Percentiles rank a stretch among this genome's conserved stretches.
Conservation (phyloP, 2,888 invertebrate species). For the Crossocerus cetratus region DNA sequence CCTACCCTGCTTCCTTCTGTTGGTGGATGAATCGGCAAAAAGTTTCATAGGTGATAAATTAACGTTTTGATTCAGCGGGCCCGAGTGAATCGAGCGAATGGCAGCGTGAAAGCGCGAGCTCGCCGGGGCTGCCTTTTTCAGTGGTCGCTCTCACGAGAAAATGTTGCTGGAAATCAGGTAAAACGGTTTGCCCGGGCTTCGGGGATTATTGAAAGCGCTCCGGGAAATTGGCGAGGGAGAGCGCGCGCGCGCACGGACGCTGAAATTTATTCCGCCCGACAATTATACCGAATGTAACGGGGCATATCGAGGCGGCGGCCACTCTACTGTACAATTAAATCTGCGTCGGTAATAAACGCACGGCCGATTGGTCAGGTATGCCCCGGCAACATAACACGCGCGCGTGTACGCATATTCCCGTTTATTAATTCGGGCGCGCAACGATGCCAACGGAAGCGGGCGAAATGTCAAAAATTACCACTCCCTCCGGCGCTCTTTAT, state of each 20-base stretch:
- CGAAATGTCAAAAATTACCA: too few relatives aligned
- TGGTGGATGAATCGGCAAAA: neutral
- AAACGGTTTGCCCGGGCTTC: conserved; percentile 10
- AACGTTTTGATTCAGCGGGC: conserved; percentile 11
- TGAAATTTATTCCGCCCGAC: conserved; percentile 34
- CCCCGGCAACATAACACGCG: neutral
- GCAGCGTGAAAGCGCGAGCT: neutral
- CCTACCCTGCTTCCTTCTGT: neutral
- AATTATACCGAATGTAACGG: conserved; percentile 39
- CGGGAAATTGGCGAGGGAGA: conserved; percentile 16
- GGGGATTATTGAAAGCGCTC: conserved; percentile 17
- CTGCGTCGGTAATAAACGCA: conserved; percentile 34
- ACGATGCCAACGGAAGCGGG: too few relatives aligned
- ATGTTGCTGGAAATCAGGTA: conserved; percentile 16
- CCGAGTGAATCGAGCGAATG: neutral
- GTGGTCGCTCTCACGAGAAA: conserved; percentile 15
- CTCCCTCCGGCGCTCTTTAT: too few relatives aligned
- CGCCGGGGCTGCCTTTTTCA: neutral
- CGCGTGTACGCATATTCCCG: neutral
- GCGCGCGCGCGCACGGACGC: too few relatives aligned
- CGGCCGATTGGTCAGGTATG: conserved; percentile 28
- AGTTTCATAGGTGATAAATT: conserved; percentile 14
- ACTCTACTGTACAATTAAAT: conserved; percentile 44
- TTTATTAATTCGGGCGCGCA: conserved; percentile 10
- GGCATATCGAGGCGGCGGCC: conserved; percentile 37